These are phyloP conservation scores for Cyanoramphus novaezelandiae DNA, from an alignment of 2,113 vertebrate species.

Conservation along the genomic window DNA sequence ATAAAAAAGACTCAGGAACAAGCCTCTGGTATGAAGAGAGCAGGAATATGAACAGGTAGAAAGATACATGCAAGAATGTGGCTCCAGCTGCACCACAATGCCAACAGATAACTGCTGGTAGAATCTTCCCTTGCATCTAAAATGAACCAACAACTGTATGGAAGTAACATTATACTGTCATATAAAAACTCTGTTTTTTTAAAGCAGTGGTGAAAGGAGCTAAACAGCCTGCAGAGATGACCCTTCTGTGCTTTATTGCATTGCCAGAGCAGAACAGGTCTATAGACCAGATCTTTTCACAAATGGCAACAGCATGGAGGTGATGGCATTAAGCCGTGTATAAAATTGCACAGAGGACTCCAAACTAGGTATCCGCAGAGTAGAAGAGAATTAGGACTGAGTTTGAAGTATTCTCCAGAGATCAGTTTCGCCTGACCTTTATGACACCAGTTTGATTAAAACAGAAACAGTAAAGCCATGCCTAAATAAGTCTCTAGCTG, in stretches of 20 bases:
- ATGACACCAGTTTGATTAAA: neutral
- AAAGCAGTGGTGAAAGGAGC: neutral
- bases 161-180: neutral
- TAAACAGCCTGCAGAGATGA: neutral
- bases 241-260: neutral
- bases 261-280: neutral
- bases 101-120: neutral
- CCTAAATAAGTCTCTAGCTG: neutral
- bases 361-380: neutral
- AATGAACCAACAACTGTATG: neutral
- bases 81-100: neutral
- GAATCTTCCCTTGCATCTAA: neutral
- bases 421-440: slow-evolving; percentile 23
- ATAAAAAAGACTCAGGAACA: neutral
- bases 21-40: neutral
- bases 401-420: slow-evolving; percentile 32
- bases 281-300: neutral
- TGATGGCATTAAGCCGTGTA: neutral
- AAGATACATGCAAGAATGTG: neutral
- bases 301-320: neutral
- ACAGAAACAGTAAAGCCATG: slow-evolving; percentile 10
- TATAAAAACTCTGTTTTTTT: neutral
- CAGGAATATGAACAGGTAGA: neutral
- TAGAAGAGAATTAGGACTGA: neutral
- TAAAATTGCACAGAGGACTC: neutral